Percentiles rank a stretch among this genome's conserved stretches.
Conservation (phyloP, 1,140 invertebrate species). For the Drosophila truncata region DNA sequence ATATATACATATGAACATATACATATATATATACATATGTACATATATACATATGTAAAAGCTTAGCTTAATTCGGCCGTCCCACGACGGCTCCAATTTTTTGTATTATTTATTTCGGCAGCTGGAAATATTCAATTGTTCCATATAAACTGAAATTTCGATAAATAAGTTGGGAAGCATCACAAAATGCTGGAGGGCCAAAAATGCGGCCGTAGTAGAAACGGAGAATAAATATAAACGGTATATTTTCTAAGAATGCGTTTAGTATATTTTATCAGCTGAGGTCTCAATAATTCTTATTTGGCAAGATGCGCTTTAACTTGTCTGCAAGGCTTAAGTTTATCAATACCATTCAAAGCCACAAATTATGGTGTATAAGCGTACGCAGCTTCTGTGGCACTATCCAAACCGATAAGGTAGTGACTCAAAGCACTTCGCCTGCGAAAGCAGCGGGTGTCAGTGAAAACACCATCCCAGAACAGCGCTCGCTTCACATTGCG, state of each 20-base stretch:
- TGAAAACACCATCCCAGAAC: constrained; percentile 14
- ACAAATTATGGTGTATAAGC: constrained; percentile 10
- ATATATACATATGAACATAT: no score
- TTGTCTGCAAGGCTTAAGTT: constrained; percentile 50
- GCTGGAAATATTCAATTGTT: no score
- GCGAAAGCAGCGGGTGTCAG: neutral
- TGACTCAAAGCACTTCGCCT: neutral
- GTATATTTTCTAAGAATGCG: neutral
- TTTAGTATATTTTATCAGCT: neutral
- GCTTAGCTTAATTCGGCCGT: no score
- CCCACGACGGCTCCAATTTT: no score
- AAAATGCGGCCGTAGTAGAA: neutral
- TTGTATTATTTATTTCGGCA: no score
- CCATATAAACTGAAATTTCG: no score
- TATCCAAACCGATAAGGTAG: constrained; percentile 18
- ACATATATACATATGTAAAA: no score
- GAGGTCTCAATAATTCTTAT: neutral
- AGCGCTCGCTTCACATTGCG: constrained; percentile 91
- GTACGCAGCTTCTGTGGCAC: constrained; percentile 42
- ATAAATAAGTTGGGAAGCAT: no score
- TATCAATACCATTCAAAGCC: constrained; percentile 40
- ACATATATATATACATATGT: no score
- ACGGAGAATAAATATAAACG: neutral
- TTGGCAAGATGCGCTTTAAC: constrained; percentile 46
- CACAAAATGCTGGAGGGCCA: neutral